Evolutionary conservation across 2,797 vertebrate species (phyloP).

Genomic region (Premnoplex brunnescens): DNA sequence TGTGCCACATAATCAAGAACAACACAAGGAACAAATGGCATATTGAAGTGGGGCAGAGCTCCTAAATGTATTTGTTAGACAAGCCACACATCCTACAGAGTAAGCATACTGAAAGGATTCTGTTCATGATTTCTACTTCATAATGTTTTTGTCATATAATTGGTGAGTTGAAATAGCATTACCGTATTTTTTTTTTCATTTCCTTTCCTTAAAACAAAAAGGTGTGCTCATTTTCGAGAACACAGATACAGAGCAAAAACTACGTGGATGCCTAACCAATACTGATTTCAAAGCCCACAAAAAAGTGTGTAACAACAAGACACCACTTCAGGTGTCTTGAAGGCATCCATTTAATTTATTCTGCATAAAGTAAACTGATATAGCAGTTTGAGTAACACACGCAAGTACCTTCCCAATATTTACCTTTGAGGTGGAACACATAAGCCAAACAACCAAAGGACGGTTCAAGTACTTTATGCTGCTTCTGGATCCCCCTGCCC

Average conservation of each 20-base stretch:
- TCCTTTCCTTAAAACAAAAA: neutral
- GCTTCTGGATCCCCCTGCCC: neutral
- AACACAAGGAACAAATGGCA: constrained; percentile 40
- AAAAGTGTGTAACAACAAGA: accelerated
- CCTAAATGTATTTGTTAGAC: neutral
- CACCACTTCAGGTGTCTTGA: neutral
- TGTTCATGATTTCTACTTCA: neutral
- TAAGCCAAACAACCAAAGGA: neutral
- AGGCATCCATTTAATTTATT: neutral
- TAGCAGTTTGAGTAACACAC: neutral
- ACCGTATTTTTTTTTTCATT: neutral
- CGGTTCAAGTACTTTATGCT: neutral
- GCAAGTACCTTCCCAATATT: neutral
- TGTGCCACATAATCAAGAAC: constrained; percentile 8
- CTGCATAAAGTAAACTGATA: neutral
- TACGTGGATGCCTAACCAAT: accelerated
- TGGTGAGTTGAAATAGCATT: neutral
- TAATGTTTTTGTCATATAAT: neutral
- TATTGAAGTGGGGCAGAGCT: constrained; percentile 23
- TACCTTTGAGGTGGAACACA: neutral
- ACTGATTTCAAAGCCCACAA: neutral
- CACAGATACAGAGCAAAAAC: neutral
- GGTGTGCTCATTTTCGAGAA: neutral
- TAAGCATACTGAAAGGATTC: neutral
- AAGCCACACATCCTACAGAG: neutral